phyloP scores from a whole-genome alignment of 2,113 vertebrate species.

The Opisthocomus hoazin region DNA sequence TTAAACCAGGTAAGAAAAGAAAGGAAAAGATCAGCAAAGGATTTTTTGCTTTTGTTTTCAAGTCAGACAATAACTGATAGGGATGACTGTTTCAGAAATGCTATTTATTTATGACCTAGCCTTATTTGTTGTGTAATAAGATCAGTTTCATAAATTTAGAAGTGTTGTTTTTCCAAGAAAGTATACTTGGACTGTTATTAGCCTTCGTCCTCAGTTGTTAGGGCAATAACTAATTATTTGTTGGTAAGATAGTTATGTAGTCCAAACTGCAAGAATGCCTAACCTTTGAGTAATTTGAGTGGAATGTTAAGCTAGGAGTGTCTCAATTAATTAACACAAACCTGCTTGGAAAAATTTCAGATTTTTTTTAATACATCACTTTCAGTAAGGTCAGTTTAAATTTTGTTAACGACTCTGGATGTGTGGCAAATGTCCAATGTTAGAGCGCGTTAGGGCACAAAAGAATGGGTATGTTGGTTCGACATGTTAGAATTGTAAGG shows the following conservation, averaged over 20 bases:
- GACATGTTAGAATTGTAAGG: neutral
- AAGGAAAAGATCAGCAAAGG: neutral
- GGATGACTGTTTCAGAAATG: neutral
- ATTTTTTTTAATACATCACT: neutral
- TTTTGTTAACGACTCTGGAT: conserved; percentile 49
- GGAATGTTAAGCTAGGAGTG: neutral
- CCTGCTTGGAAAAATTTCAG: neutral
- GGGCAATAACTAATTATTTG: conserved; percentile 13
- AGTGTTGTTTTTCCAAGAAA: neutral
- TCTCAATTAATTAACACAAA: conserved; percentile 29
- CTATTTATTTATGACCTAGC: neutral
- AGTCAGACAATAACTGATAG: neutral
- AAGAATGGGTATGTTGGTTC: neutral
- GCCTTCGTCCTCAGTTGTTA: neutral
- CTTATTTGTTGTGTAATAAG: neutral
- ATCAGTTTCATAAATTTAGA: neutral
- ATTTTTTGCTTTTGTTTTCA: neutral
- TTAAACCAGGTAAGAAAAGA: neutral
- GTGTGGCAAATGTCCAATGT: neutral
- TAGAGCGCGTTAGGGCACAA: neutral
- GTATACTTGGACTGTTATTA: neutral
- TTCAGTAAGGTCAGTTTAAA: conserved; percentile 45
- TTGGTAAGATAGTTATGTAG: conserved; percentile 25
- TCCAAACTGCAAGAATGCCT: neutral
- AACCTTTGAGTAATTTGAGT: conserved; percentile 50